Percentiles rank a stretch among this genome's conserved stretches.
Conservation (phyloP, 2,888 invertebrate genomes). For the Spilosoma lubricipeda region DNA sequence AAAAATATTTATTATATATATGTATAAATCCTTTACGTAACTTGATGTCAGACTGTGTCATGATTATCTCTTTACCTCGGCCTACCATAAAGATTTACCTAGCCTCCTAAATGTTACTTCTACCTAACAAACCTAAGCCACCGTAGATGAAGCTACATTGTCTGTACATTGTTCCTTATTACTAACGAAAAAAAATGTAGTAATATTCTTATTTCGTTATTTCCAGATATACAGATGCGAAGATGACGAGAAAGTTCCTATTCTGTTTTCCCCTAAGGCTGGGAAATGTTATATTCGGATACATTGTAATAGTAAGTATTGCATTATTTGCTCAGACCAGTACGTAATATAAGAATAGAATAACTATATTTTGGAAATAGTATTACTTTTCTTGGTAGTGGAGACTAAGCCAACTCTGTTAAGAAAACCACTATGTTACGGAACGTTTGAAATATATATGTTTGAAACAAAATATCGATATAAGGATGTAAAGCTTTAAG, state of each 20-base stretch:
- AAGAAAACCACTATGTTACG: not conserved
- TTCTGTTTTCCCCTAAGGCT: slow-evolving; percentile 80
- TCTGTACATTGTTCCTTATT: not conserved
- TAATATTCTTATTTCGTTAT: slow-evolving; percentile 28
- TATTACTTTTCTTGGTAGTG: not conserved
- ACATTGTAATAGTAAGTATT: slow-evolving; percentile 79
- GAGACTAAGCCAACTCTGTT: not conserved
- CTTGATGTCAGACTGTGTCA: not conserved
- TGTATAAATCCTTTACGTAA: not conserved
- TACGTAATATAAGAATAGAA: not conserved
- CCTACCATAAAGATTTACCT: not conserved
- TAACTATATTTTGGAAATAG: slow-evolving; percentile 4
- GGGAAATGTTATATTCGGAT: slow-evolving; percentile 81
- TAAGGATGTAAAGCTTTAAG: not conserved
- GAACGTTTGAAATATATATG: not conserved
- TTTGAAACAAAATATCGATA: not conserved
- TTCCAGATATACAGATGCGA: slow-evolving; percentile 72
- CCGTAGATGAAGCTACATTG: not conserved
- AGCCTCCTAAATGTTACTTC: not conserved
- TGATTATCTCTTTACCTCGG: not conserved
- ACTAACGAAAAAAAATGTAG: not conserved
- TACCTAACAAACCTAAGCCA: not conserved
- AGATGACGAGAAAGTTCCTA: slow-evolving; percentile 82
- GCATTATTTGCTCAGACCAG: slow-evolving; percentile 15
- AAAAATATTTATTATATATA: not conserved